Evolutionary conservation across 1,140 invertebrate genomes (phyloP).

Genomic region (Lamellibrachia luymesi): DNA sequence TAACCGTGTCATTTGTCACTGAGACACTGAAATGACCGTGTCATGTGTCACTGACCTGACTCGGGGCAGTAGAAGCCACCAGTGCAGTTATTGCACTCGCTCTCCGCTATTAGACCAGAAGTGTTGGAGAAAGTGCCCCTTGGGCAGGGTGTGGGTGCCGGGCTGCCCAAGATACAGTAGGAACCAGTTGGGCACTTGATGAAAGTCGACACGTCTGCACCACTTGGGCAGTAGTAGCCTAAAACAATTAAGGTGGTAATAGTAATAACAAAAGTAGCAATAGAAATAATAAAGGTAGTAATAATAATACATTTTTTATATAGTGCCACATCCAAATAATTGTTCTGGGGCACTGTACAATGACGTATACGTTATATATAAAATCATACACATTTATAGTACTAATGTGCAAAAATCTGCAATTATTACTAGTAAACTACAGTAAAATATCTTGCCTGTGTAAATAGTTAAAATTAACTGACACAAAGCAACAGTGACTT

Average conservation of each 20-base stretch:
- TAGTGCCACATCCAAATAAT: no score
- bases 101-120: constrained; percentile 35
- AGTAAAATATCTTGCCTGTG: no score
- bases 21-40: constrained; percentile 23
- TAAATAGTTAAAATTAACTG: no score
- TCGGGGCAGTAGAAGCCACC: constrained; percentile 47
- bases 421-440: no score
- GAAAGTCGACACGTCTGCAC: constrained; percentile 40
- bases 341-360: no score
- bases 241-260: constrained; percentile 25
- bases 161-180: constrained; percentile 45
- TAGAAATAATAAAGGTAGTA: no score
- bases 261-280: no score
- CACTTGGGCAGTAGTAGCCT: constrained; percentile 47
- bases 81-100: constrained; percentile 44
- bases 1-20: constrained; percentile 18
- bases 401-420: no score
- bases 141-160: constrained; percentile 43
- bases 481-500: no score
- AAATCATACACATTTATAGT: no score
- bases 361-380: no score
- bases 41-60: constrained; percentile 35
- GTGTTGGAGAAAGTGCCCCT: constrained; percentile 50
- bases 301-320: no score
- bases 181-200: constrained; percentile 38